These are phyloP conservation scores for Grammomys surdaster DNA, from an alignment of 2,113 vertebrate genomes.

Conservation along the genomic window DNA sequence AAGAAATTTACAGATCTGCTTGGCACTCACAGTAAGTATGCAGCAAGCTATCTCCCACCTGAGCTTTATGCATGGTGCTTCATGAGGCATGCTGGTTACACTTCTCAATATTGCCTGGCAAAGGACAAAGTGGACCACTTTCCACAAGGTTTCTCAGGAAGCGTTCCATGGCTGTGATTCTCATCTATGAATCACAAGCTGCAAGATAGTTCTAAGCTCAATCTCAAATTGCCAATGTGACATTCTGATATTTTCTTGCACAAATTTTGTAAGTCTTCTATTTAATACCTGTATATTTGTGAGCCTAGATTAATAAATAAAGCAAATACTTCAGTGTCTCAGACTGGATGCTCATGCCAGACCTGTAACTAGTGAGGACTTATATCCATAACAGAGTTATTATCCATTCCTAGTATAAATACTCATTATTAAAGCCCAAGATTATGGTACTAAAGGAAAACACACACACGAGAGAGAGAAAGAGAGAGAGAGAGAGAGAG, in stretches of 20 bases:
- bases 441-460: neutral
- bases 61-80: rapidly evolving
- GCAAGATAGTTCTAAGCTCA: neutral
- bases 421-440: neutral
- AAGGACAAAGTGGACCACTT: neutral
- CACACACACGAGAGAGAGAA: neutral
- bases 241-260: neutral
- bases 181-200: neutral
- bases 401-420: neutral
- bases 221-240: neutral
- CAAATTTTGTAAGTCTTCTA: no score
- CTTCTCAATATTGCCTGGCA: neutral
- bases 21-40: rapidly evolving
- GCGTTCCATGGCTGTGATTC: neutral
- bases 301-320: neutral
- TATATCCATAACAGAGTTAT: neutral
- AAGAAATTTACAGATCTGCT: rapidly evolving
- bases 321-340: neutral
- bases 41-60: rapidly evolving
- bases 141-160: neutral
- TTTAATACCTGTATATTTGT: neutral
- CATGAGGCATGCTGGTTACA: no score
- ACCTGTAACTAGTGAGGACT: neutral
- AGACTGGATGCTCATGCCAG: neutral
- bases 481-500: no score